Evolutionary conservation across 2,888 invertebrate species (phyloP).

Genomic region (Calliphora vomitoria): DNA sequence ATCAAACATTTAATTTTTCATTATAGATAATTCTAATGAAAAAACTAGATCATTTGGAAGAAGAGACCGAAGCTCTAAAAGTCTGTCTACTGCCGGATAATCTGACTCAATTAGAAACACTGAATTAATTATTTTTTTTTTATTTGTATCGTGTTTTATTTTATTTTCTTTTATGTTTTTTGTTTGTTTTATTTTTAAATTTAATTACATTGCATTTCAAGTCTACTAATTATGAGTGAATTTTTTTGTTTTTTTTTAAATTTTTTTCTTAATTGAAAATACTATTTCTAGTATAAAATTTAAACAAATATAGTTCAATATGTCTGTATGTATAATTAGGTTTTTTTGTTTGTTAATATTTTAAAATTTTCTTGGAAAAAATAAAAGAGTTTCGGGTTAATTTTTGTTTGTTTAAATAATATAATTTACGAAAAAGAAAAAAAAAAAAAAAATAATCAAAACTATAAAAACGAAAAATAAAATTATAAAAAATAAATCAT

Average conservation of each 20-base stretch:
- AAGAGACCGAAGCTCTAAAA: conserved; percentile 89
- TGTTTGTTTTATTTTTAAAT: conserved; percentile 43
- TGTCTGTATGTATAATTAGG: conserved; percentile 33
- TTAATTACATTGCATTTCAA: conserved; percentile 61
- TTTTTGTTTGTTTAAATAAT: conserved; percentile 44
- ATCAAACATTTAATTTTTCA: conserved; percentile 12
- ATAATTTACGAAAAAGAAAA: conserved; percentile 66
- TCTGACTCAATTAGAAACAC: background rate
- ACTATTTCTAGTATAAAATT: conserved; percentile 55
- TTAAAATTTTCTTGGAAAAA: conserved; percentile 27
- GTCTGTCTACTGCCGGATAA: conserved; percentile 77
- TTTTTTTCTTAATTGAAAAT: conserved; percentile 46
- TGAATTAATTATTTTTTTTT: conserved; percentile 10
- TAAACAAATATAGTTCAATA: conserved; percentile 49
- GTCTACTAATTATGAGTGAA: conserved; percentile 69
- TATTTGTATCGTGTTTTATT: conserved; percentile 61
- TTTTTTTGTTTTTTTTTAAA: conserved; percentile 18
- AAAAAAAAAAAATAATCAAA: conserved; percentile 57
- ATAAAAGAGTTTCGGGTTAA: conserved; percentile 29
- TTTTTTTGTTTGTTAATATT: conserved; percentile 37
- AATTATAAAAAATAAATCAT: conserved; percentile 33
- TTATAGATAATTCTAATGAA: conserved; percentile 91
- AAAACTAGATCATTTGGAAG: conserved; percentile 93
- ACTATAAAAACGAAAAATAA: conserved; percentile 33
- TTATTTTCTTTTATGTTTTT: conserved; percentile 50